Conservation (phyloP, 2,888 invertebrate species). For the Darwinula stevensoni region DNA sequence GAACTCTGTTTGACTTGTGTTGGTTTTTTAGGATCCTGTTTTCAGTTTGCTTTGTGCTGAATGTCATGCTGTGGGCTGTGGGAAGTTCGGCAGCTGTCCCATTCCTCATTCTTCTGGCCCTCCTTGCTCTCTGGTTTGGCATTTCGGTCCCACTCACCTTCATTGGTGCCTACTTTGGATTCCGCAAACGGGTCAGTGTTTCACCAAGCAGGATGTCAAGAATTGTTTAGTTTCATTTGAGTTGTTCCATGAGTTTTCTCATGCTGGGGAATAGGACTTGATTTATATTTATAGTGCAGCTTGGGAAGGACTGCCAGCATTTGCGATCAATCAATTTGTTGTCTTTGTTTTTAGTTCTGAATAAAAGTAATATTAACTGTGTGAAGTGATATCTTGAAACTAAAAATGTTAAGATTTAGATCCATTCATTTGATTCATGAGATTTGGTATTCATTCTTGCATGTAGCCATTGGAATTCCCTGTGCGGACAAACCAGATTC, state of each 20-base stretch:
- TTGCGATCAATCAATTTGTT: too few species aligned
- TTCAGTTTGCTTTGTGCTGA: slow-evolving; percentile 86
- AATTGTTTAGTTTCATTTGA: not conserved
- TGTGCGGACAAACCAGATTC: slow-evolving; percentile 93
- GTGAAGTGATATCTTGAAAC: too few species aligned
- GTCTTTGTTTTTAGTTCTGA: too few species aligned
- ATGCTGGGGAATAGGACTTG: too few species aligned
- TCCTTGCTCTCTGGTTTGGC: slow-evolving; percentile 84
- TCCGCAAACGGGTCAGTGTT: slow-evolving; percentile 56
- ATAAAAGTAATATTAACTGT: too few species aligned
- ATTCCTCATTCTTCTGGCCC: slow-evolving; percentile 75
- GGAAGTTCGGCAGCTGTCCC: slow-evolving; percentile 89
- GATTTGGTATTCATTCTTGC: slow-evolving; percentile 10
- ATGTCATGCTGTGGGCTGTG: slow-evolving; percentile 80
- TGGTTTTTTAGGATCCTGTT: slow-evolving; percentile 50
- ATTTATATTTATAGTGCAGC: too few species aligned
- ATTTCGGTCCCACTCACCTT: slow-evolving; percentile 96
- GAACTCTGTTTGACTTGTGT: too few species aligned
- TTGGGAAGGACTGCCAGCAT: too few species aligned
- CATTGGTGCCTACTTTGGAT: slow-evolving; percentile 93
- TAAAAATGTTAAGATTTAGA: too few species aligned
- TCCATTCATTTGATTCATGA: too few species aligned
- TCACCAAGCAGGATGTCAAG: too few species aligned
- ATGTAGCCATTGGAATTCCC: slow-evolving; percentile 78
- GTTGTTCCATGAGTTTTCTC: not conserved